Conservation (phyloP, 2,113 vertebrate species). For the Enhydra lutris region DNA sequence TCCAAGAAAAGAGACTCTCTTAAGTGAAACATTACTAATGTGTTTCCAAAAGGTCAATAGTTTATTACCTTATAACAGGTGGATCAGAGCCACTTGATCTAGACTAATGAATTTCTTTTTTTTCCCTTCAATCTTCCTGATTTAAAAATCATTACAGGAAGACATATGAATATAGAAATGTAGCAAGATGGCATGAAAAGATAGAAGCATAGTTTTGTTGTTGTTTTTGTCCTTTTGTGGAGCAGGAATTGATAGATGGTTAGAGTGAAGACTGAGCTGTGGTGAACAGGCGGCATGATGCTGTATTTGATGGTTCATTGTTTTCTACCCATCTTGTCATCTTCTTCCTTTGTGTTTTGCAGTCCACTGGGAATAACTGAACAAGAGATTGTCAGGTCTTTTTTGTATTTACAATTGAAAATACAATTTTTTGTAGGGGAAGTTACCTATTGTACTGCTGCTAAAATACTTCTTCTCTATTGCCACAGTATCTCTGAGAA, state of each 20-base stretch:
- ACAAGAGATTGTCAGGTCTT: background rate
- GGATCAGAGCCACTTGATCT: slow-evolving; percentile 8
- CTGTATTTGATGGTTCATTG: rapidly evolving
- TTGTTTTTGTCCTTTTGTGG: background rate
- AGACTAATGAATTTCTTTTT: slow-evolving; percentile 39
- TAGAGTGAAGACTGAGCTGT: too few relatives aligned
- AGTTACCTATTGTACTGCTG: background rate
- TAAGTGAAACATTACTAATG: slow-evolving; percentile 55
- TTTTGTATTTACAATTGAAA: background rate
- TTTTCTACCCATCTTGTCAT: background rate
- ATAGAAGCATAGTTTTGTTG: background rate
- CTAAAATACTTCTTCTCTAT: background rate
- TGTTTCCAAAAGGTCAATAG: slow-evolving; percentile 60
- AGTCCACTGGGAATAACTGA: background rate
- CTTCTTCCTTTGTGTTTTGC: background rate
- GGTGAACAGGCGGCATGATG: rapidly evolving
- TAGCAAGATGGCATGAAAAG: background rate
- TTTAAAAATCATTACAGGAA: background rate
- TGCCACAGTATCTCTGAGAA: background rate
- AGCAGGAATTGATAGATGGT: background rate
- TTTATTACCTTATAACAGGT: slow-evolving; percentile 39
- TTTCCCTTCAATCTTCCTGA: background rate
- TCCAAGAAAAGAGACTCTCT: slow-evolving; percentile 39
- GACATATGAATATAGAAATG: background rate
- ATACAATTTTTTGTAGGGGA: background rate